These are phyloP conservation scores for Procavia capensis DNA, from an alignment of 2,113 vertebrate genomes.

Conservation along the genomic window DNA sequence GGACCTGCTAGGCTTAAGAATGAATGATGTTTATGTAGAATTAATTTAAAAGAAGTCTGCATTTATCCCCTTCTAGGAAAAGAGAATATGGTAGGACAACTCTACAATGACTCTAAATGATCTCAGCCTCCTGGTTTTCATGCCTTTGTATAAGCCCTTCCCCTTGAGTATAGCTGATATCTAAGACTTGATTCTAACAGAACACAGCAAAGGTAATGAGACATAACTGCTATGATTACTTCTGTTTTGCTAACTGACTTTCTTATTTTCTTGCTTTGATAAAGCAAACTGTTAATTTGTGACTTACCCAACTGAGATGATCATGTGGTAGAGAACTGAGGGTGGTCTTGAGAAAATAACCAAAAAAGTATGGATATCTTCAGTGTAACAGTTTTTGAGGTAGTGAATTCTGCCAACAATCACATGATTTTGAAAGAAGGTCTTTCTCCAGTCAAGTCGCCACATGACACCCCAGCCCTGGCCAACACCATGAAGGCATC, in stretches of 20 bases:
- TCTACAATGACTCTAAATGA: not conserved
- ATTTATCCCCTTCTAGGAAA: not conserved
- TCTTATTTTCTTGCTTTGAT: not conserved
- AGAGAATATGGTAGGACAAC: not conserved
- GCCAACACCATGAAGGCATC: not conserved
- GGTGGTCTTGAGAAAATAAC: not conserved
- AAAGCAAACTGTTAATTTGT: conserved; percentile 8
- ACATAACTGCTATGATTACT: conserved; percentile 7
- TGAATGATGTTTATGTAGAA: not conserved
- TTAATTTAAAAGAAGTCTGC: not conserved
- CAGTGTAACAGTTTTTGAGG: not conserved
- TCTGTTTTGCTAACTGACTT: not conserved
- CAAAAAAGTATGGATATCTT: not conserved
- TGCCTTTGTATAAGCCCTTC: not conserved
- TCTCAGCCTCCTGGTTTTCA: not conserved
- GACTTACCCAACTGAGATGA: not conserved
- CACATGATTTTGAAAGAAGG: not conserved
- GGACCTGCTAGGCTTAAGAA: not conserved
- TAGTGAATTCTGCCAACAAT: conserved; percentile 17
- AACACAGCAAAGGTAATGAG: not conserved
- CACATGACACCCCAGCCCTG: not conserved
- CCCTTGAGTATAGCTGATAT: not conserved
- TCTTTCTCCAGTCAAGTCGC: not conserved
- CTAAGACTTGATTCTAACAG: not conserved
- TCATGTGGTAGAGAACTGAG: not conserved